A percentile compares a stretch with the other conserved stretches of the same genome.
phyloP scores from a whole-genome alignment of 2,797 vertebrate species.

The Petrocephalus sullivani region DNA sequence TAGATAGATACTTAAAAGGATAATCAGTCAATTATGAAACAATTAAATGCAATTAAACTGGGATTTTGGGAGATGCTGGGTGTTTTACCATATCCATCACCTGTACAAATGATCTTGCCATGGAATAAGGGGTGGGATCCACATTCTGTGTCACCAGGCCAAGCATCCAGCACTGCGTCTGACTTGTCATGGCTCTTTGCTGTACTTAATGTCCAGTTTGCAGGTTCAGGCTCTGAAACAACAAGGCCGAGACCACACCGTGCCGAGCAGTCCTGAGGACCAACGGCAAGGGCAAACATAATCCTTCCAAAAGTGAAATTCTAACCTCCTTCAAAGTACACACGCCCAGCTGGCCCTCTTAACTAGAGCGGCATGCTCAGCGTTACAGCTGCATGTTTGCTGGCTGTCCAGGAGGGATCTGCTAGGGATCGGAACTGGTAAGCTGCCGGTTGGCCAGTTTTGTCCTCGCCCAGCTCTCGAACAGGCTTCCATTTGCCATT shows the following conservation, averaged over 20 bases:
- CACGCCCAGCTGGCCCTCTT: neutral
- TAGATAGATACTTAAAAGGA: neutral
- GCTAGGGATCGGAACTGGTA: neutral
- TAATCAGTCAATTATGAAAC: neutral
- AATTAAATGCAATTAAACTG: neutral
- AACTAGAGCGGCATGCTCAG: neutral
- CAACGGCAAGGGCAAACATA: neutral
- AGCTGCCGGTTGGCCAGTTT: neutral
- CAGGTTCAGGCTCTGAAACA: constrained; percentile 59
- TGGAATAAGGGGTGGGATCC: constrained; percentile 57
- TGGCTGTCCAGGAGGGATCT: neutral
- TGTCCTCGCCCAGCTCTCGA: neutral
- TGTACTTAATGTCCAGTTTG: constrained; percentile 65
- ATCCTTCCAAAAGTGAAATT: neutral
- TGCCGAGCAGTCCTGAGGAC: neutral
- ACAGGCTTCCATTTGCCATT: neutral
- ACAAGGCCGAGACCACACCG: neutral
- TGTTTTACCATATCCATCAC: constrained; percentile 35
- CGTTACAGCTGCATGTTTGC: neutral
- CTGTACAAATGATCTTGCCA: neutral
- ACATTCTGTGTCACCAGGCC: constrained; percentile 57
- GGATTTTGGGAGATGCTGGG: neutral
- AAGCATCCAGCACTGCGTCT: constrained; percentile 50
- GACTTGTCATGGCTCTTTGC: constrained; percentile 62
- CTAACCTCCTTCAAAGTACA: neutral